Evolutionary conservation across 2,888 invertebrate species (phyloP), one percentile per base, ranked within the genome.

Genomic region (Troilus luridus): DNA sequence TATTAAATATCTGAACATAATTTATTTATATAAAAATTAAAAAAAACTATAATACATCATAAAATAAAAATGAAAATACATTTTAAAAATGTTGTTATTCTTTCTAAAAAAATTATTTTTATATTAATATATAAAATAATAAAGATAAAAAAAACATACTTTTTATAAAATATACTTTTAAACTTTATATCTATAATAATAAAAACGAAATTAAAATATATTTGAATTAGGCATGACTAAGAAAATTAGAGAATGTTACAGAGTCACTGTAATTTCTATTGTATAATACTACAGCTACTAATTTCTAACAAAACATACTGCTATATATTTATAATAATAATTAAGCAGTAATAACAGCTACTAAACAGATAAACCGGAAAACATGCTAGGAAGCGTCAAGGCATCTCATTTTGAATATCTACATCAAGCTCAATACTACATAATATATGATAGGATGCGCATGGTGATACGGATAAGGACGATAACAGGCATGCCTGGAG

Each of bases 301-400:
- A 62, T 62, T 62, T 62, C 6, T 62, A 7, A 21, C 62, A 64
- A 0, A 64, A 67, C 2, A 41, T 41, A 41, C 41, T 41, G 41
- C 41, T 41, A 41, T 41, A 41, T 41, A 59, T 12, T 59, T 59
- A 59, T 59, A 59, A 12, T 1, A 12, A 59, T 12, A 59, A 12
- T 12, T 77, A 41, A 77, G 72, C 72, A 41, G 41, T 41, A 67
- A 27, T 41, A 77, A 0, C 41, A 77, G 41, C 17, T 3, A 41
- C 56, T 58, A 85, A n/a, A 56, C 12, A 85, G 11, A 2, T 56
- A 56, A 54, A 56, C 85, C 54, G 54, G 56, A 56, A 56, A 85
- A 85, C 85, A 85, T 85, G 85, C 85, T 56, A 56, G 85, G 85
- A 85, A 56, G 56, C 85, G n/a, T 8, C 72, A 27, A 77, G 72